Evolutionary conservation across 2,797 vertebrate genomes (phyloP).

Genomic region (Typhlichthys eigenmanni): DNA sequence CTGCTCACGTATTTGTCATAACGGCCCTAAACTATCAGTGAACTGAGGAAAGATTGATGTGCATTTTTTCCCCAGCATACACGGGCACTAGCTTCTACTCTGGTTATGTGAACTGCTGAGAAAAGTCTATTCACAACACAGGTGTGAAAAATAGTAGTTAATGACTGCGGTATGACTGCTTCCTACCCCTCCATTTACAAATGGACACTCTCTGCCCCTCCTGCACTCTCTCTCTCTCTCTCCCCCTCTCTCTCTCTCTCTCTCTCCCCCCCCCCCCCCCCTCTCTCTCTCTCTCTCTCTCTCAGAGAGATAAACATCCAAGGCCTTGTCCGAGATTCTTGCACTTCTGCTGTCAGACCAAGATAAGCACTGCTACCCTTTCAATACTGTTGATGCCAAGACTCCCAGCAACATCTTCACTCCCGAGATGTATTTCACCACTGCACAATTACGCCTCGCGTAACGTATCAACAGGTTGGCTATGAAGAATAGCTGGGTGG

Average conservation of each 20-base stretch:
- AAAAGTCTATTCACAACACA: constrained; percentile 33
- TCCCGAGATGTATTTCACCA: constrained; percentile 46
- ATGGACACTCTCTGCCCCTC: not conserved
- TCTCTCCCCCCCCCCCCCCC: too few species aligned
- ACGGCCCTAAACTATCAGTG: constrained; percentile 33
- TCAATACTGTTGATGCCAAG: constrained; percentile 57
- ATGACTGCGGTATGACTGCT: constrained; percentile 25
- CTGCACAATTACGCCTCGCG: constrained; percentile 49
- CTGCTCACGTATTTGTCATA: constrained; percentile 4
- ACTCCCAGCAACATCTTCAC: constrained; percentile 44
- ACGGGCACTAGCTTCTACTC: constrained; percentile 16
- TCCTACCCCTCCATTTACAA: constrained; percentile 25
- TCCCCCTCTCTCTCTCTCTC: constrained; percentile 11
- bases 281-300: constrained; percentile 25
- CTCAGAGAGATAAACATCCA: constrained; percentile 56
- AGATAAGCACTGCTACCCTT: constrained; percentile 58
- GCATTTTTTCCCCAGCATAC: constrained; percentile 39
- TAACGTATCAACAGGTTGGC: constrained; percentile 33
- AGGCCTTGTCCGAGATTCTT: constrained; percentile 28
- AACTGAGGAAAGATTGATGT: constrained; percentile 28
- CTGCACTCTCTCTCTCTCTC: constrained; percentile 14
- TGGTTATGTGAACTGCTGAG: constrained; percentile 40
- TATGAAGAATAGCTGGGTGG: constrained; percentile 18
- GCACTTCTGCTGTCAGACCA: constrained; percentile 52
- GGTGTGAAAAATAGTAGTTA: constrained; percentile 24